Evolutionary conservation across 1,140 invertebrate genomes (phyloP), one percentile per base, ranked within the genome.

Genomic region (Akabosia matsudoensis): DNA sequence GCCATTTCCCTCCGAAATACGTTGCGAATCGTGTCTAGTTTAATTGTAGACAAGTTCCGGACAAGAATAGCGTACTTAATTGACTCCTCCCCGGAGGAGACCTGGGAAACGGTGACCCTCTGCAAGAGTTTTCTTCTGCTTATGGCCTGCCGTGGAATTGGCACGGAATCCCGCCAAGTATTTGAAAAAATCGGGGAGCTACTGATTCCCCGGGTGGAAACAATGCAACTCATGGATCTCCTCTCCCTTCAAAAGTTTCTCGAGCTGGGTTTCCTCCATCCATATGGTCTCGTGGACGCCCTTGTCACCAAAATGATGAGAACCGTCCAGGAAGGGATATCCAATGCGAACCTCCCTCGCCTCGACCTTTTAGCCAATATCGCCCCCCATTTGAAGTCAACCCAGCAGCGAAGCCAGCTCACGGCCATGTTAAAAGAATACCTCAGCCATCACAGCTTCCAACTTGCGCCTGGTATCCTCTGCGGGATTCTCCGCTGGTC

Each of bases 71-170:
- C 37, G 13, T 18, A 45, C 4, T 14, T 76, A 0, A 13, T 37
- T 26, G 51, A 74, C 18, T 24, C 28, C 10, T 30, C 31, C 4
- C 3, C 7, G 7, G n/a, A 67, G 24, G n/a, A n/a, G n/a, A n/a
- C n/a, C n/a, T 67, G 61, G 61, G 61, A 67, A 30, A 51, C 74
- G 34, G 61, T 77, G 1, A 77, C 79, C 0, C 52, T 77, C 24
- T 78, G 75, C 54, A 80, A 79, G 70, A 34, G 75, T 3, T 51
- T 80, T 33, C 22, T 76, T 22, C n/a, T 54, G 1, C 56, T 80
- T 33, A 7, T 70, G 10, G 77, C 76, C 18, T 74, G 54, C 14
- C 71, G 33, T 45, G 28, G 7, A 30, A 2, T 51, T 3, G 26
- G 37, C 7, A 16, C 73, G 24, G n/a, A 51, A 4, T 26, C 18